Evolutionary conservation across 2,888 invertebrate species (phyloP), one percentile per base, ranked within the genome.

Genomic region (Lasioglossum pauxillum): DNA sequence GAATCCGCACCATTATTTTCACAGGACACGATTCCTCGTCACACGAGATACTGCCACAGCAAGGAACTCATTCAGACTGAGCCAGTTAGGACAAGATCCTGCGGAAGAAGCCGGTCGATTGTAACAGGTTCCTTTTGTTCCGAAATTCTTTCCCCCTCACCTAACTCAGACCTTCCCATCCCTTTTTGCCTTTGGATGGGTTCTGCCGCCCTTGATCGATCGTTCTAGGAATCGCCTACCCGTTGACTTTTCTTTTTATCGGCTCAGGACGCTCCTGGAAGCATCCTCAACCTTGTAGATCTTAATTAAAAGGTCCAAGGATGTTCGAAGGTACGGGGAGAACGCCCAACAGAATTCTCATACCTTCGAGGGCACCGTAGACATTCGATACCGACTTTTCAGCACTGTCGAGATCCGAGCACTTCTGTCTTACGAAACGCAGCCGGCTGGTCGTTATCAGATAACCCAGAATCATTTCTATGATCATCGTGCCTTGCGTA

Each of bases 11-110:
- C 53, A 53, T 53, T 69, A 41, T 19, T n/a, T 44, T 19, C 71
- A 5, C 16, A n/a, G 7, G 16, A 14, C 46, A 16, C 16, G 8
- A 60, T 60, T 31, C 57, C 49, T n/a, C 14, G 41, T n/a, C 5
- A 5, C 27, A 4, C 5, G 31, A 67, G 69, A 74, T 38, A 38
- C 41, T 23, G 16, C 41, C 2, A n/a, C 49, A 3, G 53, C 78
- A 31, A 83, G 75, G 44, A 60, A 49, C 31, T 71, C 31, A 27
- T n/a, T 5, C 41, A 0, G n/a, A 83, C 83, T 83, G 75, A 75
- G 53, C 2, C 64, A 60, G 46, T 46, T 71, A 53, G 57, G 60
- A 46, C 31, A 41, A 8, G 31, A 27, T 57, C 44, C 44, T 10
- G 7, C 23, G 35, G 44, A 73, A n/a, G 38, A 38, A 72, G 46